A percentile compares a stretch with the other conserved stretches of the same genome.
Conservation (phyloP, 2,888 invertebrate species). For the Archaeoteleia sp. region DNA sequence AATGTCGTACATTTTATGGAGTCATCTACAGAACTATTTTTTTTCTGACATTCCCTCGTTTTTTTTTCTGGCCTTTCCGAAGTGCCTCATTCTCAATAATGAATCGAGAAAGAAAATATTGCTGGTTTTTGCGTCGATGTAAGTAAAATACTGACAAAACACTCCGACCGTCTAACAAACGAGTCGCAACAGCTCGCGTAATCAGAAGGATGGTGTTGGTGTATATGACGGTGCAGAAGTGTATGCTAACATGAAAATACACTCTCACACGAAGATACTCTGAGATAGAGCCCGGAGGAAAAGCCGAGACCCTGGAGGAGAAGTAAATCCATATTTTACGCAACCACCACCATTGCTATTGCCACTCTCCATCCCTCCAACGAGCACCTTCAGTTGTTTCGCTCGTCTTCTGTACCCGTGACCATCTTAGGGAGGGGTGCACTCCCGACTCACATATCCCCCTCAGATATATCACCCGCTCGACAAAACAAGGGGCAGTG, state of each 20-base stretch:
- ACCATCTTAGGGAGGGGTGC: slow-evolving; percentile 34
- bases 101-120: not conserved
- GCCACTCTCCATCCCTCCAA: slow-evolving; percentile 43
- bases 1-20: too few species aligned
- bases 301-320: slow-evolving; percentile 68
- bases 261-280: slow-evolving; percentile 49
- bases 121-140: slow-evolving; percentile 14
- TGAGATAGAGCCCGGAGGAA: slow-evolving; percentile 63
- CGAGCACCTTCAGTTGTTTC: slow-evolving; percentile 67
- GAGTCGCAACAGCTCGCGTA: slow-evolving; percentile 69
- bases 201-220: slow-evolving; percentile 64
- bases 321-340: slow-evolving; percentile 75
- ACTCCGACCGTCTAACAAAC: slow-evolving; percentile 69
- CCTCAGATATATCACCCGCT: slow-evolving; percentile 34
- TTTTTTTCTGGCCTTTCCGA: too few species aligned
- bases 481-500: not conserved
- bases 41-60: too few species aligned
- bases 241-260: slow-evolving; percentile 54
- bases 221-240: slow-evolving; percentile 66
- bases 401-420: slow-evolving; percentile 55
- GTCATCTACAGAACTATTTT: too few species aligned
- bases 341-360: slow-evolving; percentile 63
- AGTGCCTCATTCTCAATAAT: not conserved
- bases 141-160: slow-evolving; percentile 69
- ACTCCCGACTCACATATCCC: slow-evolving; percentile 34